Percentiles rank a stretch among this genome's conserved stretches.
Conservation (phyloP, 2,113 vertebrate species). For the Centropristis striata region DNA sequence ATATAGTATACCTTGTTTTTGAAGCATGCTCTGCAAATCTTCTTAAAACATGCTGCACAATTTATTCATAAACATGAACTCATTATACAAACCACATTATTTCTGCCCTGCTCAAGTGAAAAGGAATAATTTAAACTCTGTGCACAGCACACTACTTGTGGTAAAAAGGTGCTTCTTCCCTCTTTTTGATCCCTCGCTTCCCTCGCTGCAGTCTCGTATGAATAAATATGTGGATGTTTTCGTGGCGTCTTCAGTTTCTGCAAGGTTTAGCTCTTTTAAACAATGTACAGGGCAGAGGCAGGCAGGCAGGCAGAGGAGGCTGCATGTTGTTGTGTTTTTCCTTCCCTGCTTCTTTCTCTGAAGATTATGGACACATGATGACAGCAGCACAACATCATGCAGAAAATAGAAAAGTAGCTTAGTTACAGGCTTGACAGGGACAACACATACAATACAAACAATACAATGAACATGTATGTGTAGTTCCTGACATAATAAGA, state of each 20-base stretch:
- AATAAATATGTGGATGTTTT: constrained; percentile 62
- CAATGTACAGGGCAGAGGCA: constrained; percentile 16
- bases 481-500: constrained; percentile 7
- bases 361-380: constrained; percentile 55
- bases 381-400: constrained; percentile 55
- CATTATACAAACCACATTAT: constrained; percentile 52
- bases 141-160: constrained; percentile 1
- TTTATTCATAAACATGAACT: constrained; percentile 62
- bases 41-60: constrained; percentile 20
- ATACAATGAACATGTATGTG: neutral
- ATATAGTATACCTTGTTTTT: constrained; percentile 10
- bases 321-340: constrained; percentile 6
- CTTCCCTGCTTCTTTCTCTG: constrained; percentile 25
- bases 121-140: constrained; percentile 31
- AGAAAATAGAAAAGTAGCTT: constrained; percentile 42
- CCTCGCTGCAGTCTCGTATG: constrained; percentile 40
- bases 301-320: constrained; percentile 3
- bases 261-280: constrained; percentile 49
- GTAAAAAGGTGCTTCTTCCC: constrained; percentile 8
- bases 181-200: constrained; percentile 41
- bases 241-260: constrained; percentile 24
- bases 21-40: neutral
- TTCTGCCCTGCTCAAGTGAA: constrained; percentile 38
- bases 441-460: constrained; percentile 19
- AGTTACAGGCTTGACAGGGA: constrained; percentile 21